Conservation (phyloP, 2,113 vertebrate genomes). For the Colistium nudipinnis region DNA sequence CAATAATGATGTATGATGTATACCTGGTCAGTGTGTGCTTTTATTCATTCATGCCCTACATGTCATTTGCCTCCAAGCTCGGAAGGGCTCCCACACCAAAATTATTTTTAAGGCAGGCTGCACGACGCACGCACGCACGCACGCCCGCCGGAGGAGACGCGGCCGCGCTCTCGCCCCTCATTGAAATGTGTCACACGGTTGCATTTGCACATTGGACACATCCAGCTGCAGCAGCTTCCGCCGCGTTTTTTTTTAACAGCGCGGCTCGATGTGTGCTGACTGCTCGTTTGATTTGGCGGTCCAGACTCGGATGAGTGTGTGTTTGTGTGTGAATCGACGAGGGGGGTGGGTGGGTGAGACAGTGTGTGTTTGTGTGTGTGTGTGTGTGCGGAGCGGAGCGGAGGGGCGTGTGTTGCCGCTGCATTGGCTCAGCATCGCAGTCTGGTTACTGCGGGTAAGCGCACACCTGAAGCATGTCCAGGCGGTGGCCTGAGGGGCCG, state of each 20-base stretch:
- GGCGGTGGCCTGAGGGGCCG: not conserved
- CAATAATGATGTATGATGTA: not conserved
- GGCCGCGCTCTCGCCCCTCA: slow-evolving; percentile 23
- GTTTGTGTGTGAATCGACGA: slow-evolving; percentile 41
- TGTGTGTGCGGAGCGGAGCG: slow-evolving; percentile 36
- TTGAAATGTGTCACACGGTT: slow-evolving; percentile 76
- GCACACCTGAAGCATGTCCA: slow-evolving; percentile 75
- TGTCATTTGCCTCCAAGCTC: slow-evolving; percentile 45
- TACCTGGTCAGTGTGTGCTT: slow-evolving; percentile 27
- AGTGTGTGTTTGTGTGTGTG: slow-evolving; percentile 18
- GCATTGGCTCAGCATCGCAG: slow-evolving; percentile 76
- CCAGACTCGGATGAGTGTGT: slow-evolving; percentile 37
- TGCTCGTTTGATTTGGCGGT: slow-evolving; percentile 55
- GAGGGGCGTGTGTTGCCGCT: slow-evolving; percentile 80
- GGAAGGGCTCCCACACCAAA: slow-evolving; percentile 56
- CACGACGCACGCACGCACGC: slow-evolving; percentile 52
- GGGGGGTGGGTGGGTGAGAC: not conserved
- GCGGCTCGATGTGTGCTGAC: slow-evolving; percentile 44
- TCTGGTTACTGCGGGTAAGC: slow-evolving; percentile 73
- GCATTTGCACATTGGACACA: slow-evolving; percentile 58
- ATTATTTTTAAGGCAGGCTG: slow-evolving; percentile 49
- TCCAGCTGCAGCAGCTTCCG: slow-evolving; percentile 30
- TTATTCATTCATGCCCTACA: slow-evolving; percentile 52
- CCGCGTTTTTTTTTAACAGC: slow-evolving; percentile 39
- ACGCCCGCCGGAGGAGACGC: slow-evolving; percentile 36